Percentiles rank a stretch among this genome's conserved stretches.
phyloP scores from a whole-genome alignment of 2,888 invertebrate species.

The Temnothorax rugatulus region DNA sequence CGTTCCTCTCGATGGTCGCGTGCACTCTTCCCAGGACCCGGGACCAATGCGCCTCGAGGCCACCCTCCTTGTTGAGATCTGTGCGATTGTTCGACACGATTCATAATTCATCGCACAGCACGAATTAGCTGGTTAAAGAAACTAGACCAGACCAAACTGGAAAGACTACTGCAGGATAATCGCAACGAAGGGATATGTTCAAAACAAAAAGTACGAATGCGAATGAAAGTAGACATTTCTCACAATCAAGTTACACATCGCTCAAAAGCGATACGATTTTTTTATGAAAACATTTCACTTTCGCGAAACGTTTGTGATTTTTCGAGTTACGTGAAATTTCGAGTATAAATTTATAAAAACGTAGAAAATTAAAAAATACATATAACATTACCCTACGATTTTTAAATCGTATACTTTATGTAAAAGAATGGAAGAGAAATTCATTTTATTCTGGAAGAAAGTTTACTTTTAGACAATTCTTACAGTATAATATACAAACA shows the following conservation, averaged over 20 bases:
- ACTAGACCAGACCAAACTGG: background rate
- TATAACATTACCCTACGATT: no score
- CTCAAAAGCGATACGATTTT: background rate
- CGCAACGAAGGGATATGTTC: background rate
- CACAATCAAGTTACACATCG: background rate
- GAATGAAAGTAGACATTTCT: slow-evolving; percentile 12
- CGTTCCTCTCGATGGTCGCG: slow-evolving; percentile 93
- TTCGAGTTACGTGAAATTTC: background rate
- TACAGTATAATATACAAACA: background rate
- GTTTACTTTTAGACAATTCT: background rate
- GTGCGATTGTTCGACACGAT: slow-evolving; percentile 11
- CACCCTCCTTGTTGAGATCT: slow-evolving; percentile 81
- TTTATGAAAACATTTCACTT: background rate
- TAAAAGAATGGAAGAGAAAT: no score
- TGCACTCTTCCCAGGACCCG: slow-evolving; percentile 91
- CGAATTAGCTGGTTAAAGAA: slow-evolving; percentile 27
- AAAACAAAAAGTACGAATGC: background rate
- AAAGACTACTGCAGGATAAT: background rate
- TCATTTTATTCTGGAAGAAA: background rate
- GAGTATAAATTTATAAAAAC: background rate
- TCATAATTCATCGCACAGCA: background rate
- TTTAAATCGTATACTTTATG: no score
- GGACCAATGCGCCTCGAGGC: slow-evolving; percentile 89
- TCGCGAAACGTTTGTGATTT: background rate
- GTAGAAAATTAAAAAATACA: no score